Conservation (phyloP, 2,797 vertebrate genomes). For the Antennarius maculatus region DNA sequence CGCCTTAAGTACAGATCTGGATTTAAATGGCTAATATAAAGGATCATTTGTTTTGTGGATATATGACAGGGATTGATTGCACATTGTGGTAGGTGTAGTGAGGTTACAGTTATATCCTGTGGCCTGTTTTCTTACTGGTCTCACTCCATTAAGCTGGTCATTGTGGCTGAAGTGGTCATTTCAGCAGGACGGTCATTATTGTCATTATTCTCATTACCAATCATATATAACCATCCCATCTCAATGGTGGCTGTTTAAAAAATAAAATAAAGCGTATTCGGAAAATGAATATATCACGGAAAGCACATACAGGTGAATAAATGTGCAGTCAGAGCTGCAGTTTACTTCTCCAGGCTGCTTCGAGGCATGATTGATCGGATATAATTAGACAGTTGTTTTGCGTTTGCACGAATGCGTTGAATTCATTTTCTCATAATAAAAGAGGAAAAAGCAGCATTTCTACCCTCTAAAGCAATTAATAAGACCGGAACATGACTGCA, state of each 20-base stretch:
- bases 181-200: not conserved
- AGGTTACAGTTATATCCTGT: not conserved
- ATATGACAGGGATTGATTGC: not conserved
- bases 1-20: no score
- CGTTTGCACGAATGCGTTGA: no score
- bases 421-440: no score
- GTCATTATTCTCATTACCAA: conserved; percentile 5
- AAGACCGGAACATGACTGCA: no score
- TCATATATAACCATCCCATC: not conserved
- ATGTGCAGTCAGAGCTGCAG: no score
- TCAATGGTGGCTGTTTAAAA: not conserved
- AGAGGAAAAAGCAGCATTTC: no score
- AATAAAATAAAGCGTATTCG: not conserved
- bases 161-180: conserved; percentile 10
- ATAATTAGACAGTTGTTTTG: no score
- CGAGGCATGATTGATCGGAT: no score
- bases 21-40: no score
- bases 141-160: conserved; percentile 3
- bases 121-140: not conserved
- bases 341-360: no score
- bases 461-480: no score
- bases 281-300: not conserved
- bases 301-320: not conserved
- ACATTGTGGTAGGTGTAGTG: no score
- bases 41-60: not conserved